phyloP scores from a whole-genome alignment of 2,797 vertebrate species.

The Petrocephalus schoutedeni region DNA sequence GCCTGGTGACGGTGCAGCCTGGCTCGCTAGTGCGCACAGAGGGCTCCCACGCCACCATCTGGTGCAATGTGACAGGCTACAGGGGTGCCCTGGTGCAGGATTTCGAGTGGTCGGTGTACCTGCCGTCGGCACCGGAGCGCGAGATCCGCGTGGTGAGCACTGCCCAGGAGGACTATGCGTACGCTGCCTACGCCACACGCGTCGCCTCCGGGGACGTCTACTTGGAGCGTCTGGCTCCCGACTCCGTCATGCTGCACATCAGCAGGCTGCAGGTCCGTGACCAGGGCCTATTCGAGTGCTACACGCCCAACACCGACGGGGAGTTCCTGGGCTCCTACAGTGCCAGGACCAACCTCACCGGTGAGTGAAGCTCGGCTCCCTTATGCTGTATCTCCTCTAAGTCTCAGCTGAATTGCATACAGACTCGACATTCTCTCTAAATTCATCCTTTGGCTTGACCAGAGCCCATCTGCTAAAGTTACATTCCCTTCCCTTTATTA shows the following conservation, averaged over 20 bases:
- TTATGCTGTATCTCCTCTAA: neutral
- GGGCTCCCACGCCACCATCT: conserved; percentile 76
- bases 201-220: conserved; percentile 72
- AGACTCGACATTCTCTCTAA: neutral
- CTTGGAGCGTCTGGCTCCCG: conserved; percentile 71
- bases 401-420: neutral
- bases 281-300: conserved; percentile 81
- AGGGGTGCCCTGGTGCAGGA: conserved; percentile 66
- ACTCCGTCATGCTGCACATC: conserved; percentile 77
- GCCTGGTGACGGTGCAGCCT: conserved; percentile 70
- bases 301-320: conserved; percentile 77
- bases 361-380: conserved; percentile 53
- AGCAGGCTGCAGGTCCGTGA: conserved; percentile 70
- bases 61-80: conserved; percentile 78
- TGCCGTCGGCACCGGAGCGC: conserved; percentile 52
- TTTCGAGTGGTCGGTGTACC: conserved; percentile 88
- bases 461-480: neutral
- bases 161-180: conserved; percentile 69
- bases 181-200: conserved; percentile 64
- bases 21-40: conserved; percentile 72
- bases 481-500: neutral
- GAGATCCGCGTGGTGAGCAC: conserved; percentile 88
- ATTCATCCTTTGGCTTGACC: neutral
- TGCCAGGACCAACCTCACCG: conserved; percentile 71
- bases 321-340: conserved; percentile 75